These are phyloP conservation scores for Erannis defoliaria DNA, from an alignment of 2,888 invertebrate species.

Conservation along the genomic window DNA sequence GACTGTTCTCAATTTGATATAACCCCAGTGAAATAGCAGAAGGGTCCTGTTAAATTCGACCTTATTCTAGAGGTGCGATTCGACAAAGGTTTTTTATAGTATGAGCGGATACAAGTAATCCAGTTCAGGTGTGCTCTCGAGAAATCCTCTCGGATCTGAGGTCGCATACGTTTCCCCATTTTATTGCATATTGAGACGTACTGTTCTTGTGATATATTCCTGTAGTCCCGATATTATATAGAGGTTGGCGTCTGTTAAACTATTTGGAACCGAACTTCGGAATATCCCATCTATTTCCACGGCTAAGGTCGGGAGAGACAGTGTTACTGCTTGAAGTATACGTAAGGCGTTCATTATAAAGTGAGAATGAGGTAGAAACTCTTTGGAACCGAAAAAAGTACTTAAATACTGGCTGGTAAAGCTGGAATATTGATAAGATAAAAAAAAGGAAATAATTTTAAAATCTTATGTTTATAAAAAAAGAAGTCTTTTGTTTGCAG, in stretches of 20 bases:
- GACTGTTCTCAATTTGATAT: slow-evolving; percentile 67
- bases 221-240: slow-evolving; percentile 63
- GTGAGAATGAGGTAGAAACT: too few relatives aligned
- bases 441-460: too few relatives aligned
- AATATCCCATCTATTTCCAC: slow-evolving; percentile 48
- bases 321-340: slow-evolving; percentile 12
- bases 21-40: slow-evolving; percentile 62
- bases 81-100: slow-evolving; percentile 78
- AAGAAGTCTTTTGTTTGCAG: too few relatives aligned
- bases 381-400: too few relatives aligned
- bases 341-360: too few relatives aligned
- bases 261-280: slow-evolving; percentile 61
- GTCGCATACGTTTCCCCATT: slow-evolving; percentile 77
- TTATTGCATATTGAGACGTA: slow-evolving; percentile 86
- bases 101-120: slow-evolving; percentile 77
- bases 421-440: too few relatives aligned
- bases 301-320: slow-evolving; percentile 19
- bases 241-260: slow-evolving; percentile 64
- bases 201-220: slow-evolving; percentile 76
- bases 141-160: slow-evolving; percentile 77
- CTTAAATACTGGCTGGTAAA: too few relatives aligned
- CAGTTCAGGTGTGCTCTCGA: slow-evolving; percentile 82
- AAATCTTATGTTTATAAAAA: too few relatives aligned
- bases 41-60: slow-evolving; percentile 74
- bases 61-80: slow-evolving; percentile 70